These are phyloP conservation scores for Tyto alba DNA, from an alignment of 2,113 vertebrate species.

Conservation along the genomic window DNA sequence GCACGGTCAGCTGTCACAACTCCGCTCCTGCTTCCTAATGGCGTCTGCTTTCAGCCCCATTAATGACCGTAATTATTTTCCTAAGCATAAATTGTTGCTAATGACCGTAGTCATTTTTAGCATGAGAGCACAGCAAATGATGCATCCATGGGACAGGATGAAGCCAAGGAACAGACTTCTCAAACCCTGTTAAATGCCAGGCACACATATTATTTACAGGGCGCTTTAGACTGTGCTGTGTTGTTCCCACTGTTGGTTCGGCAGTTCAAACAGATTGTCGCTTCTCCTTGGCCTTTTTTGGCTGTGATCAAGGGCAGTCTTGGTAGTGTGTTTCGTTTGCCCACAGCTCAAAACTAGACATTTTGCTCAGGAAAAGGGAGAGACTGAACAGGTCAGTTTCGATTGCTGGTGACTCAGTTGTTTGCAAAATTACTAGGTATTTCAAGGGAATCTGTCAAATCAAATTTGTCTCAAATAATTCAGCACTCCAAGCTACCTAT, in stretches of 20 bases:
- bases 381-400: not conserved
- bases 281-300: not conserved
- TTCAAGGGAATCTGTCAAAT: not conserved
- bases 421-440: not conserved
- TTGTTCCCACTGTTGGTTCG: rapidly evolving
- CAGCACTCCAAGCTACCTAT: not conserved
- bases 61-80: conserved; percentile 49
- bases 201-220: not conserved
- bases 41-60: conserved; percentile 29
- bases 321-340: not conserved
- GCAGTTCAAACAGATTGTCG: not conserved
- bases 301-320: not conserved
- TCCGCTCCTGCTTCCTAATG: not conserved
- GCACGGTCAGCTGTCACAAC: not conserved
- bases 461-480: not conserved
- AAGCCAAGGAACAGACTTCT: not conserved
- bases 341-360: not conserved
- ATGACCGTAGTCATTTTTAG: conserved; percentile 26
- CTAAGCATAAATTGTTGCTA: conserved; percentile 46
- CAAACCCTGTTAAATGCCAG: not conserved
- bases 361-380: not conserved
- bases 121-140: conserved; percentile 34
- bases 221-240: not conserved
- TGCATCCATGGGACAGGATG: not conserved
- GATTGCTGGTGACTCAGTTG: not conserved